Percentiles rank a stretch among this genome's conserved stretches.
Evolutionary conservation across 2,888 invertebrate species (phyloP).

Genomic region (Julus scanicus): DNA sequence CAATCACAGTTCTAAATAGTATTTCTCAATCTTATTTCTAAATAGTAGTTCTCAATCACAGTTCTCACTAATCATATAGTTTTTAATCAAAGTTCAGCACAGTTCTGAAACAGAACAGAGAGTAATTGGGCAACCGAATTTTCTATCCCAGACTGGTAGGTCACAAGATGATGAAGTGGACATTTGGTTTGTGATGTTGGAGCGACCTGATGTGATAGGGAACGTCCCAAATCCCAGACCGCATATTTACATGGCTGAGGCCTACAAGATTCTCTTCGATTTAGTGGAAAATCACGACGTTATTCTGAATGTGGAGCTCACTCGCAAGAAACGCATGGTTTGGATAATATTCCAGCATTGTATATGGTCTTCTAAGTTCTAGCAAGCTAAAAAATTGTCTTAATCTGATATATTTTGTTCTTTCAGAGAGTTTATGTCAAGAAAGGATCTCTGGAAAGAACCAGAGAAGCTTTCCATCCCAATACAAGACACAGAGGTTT

Average conservation of each 20-base stretch:
- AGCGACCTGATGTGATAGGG: slow-evolving; percentile 63
- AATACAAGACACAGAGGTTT: slow-evolving; percentile 55
- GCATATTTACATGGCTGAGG: slow-evolving; percentile 62
- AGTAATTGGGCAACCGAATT: neutral
- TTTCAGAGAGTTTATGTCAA: slow-evolving; percentile 63
- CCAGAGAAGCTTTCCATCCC: slow-evolving; percentile 63
- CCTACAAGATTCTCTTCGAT: slow-evolving; percentile 63
- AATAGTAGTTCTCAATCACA: no score
- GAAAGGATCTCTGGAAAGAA: slow-evolving; percentile 63
- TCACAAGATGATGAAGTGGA: slow-evolving; percentile 61
- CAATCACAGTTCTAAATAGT: no score
- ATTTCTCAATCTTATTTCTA: no score
- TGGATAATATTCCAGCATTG: neutral
- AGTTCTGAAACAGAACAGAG: no score
- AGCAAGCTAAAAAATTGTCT: neutral
- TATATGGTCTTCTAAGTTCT: neutral
- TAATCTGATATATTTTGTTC: neutral
- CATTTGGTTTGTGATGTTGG: slow-evolving; percentile 65
- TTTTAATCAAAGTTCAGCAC: no score
- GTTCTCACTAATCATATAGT: no score
- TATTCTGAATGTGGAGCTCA: slow-evolving; percentile 62
- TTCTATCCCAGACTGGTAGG: slow-evolving; percentile 49
- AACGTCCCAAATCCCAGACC: slow-evolving; percentile 57
- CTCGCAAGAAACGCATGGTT: slow-evolving; percentile 53
- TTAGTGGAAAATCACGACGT: slow-evolving; percentile 63